Base-by-base conservation (phyloP, 2,113 vertebrate genomes). In the Urocolius indicus region DNA sequence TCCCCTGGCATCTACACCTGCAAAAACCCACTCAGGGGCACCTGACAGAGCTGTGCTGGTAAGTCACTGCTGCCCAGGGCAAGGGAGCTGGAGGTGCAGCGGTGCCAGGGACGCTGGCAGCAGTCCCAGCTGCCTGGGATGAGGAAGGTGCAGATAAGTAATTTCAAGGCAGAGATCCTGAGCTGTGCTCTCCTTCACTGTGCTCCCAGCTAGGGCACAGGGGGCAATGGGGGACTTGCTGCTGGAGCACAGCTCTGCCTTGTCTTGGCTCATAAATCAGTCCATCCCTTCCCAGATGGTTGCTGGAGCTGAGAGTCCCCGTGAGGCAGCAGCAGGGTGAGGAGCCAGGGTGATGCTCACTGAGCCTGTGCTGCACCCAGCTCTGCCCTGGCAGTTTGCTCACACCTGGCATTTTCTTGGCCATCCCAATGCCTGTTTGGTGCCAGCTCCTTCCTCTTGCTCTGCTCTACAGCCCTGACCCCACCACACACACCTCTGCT, bases 1-100 rank as follows among this genome's bases (percentile, higher is more conserved):
- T 96, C 94, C 95, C 95, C 90, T 94, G 93, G 96, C 88, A 95
- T 95, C 92, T 91, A 91, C 96, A 97, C 96, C 96, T 92, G 84
- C 68, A 66, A 84, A 91, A 77, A 66, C 32, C 38, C 92, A 93
- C 95, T 96, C 95, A 85, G 94, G 93, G 97, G 95, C 96, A 88
- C 86, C 89, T 92, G 73, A 68, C 84, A 74, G 94, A 79, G 92
- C 91, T 65, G 86, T 69, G 96, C 96, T 96, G 84, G 95, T 36
- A 67, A 95, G 93, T 87, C 67, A 45, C 55, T 94, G 41, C 90
- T 89, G 45, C 30, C 73, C 73, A 6, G 0, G 30, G 71, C 21
- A 76, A 6, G 88, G 2, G 75, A 52, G 61, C 1, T 1, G 65
- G 79, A 62, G 57, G 2, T 7, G 76, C 48, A 58, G 94, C 26